Percentiles rank a stretch among this genome's conserved stretches.
These are phyloP conservation scores for Holocentrus rufus DNA, from an alignment of 2,797 vertebrate genomes.

Conservation along the genomic window DNA sequence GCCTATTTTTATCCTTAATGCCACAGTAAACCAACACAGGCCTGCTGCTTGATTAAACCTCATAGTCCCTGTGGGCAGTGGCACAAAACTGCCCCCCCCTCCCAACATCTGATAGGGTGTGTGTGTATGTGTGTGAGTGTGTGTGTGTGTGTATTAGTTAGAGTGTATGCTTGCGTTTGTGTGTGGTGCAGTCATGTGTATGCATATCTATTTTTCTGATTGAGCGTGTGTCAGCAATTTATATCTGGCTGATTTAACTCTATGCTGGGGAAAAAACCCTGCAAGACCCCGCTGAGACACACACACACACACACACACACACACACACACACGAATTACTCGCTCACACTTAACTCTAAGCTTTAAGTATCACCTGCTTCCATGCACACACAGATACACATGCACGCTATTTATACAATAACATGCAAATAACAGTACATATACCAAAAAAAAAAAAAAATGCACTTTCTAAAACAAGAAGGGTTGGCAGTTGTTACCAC, in stretches of 20 bases:
- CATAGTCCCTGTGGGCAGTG: conserved; percentile 52
- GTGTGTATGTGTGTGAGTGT: conserved; percentile 30
- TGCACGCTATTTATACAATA: too few species aligned
- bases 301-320: conserved; percentile 12
- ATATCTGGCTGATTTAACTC: conserved; percentile 53
- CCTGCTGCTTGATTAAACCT: conserved; percentile 71
- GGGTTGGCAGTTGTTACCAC: too few species aligned
- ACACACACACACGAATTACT: too few species aligned
- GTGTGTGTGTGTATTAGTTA: conserved; percentile 18
- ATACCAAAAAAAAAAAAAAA: neutral
- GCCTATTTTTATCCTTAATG: conserved; percentile 74
- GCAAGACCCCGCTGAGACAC: conserved; percentile 6
- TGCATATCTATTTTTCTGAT: conserved; percentile 59
- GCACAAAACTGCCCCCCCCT: conserved; percentile 54
- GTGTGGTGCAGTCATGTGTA: conserved; percentile 45
- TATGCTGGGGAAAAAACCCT: conserved; percentile 18
- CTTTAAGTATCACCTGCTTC: too few species aligned
- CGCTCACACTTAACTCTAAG: too few species aligned
- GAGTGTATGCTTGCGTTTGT: neutral
- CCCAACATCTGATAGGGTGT: conserved; percentile 57
- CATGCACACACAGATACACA: neutral
- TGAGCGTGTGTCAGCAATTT: conserved; percentile 58
- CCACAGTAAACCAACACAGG: conserved; percentile 67
- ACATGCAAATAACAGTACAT: too few species aligned
- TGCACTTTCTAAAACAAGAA: too few species aligned